A percentile compares a stretch with the other conserved stretches of the same genome.
Evolutionary conservation across 2,888 invertebrate genomes (phyloP).

Genomic region (Pristionchus maxplancki): DNA sequence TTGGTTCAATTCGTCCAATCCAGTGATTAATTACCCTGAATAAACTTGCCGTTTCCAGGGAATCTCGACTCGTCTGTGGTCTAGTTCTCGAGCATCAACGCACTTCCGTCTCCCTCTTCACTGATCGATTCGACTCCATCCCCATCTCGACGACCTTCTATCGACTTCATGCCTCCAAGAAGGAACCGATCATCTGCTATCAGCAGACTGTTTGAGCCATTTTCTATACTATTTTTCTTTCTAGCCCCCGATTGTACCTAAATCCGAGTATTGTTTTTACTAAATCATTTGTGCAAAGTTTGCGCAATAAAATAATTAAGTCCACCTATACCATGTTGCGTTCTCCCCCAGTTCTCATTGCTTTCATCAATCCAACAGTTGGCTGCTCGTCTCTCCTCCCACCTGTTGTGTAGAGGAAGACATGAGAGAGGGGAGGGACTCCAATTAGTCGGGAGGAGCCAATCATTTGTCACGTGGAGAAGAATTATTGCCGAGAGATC

Average conservation of each 20-base stretch:
- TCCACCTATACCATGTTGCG: conserved; percentile 5
- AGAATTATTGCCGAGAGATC: conserved; percentile 24
- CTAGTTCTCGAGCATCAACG: conserved; percentile 20
- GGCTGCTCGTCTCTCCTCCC: conserved; percentile 1
- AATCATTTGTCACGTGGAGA: conserved; percentile 31
- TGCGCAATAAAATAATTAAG: background rate
- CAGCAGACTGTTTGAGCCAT: conserved; percentile 44
- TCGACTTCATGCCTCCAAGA: conserved; percentile 44
- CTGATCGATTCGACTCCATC: conserved; percentile 49
- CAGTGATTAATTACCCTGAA: no score
- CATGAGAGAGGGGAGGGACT: background rate
- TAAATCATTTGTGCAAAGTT: background rate
- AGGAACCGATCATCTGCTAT: conserved; percentile 44
- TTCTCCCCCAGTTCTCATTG: background rate
- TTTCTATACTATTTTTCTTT: background rate
- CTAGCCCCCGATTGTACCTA: no score
- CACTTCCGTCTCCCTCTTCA: conserved; percentile 7
- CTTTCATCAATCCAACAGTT: conserved; percentile 25
- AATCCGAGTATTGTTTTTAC: background rate
- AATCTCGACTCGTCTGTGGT: conserved; percentile 49
- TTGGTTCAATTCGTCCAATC: no score
- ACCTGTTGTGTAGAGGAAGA: conserved; percentile 1
- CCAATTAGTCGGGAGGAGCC: conserved; percentile 42
- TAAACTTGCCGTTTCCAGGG: no score
- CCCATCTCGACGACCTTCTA: conserved; percentile 48